phyloP scores from a whole-genome alignment of 2,797 vertebrate genomes.

The Cossypha niveicapilla region DNA sequence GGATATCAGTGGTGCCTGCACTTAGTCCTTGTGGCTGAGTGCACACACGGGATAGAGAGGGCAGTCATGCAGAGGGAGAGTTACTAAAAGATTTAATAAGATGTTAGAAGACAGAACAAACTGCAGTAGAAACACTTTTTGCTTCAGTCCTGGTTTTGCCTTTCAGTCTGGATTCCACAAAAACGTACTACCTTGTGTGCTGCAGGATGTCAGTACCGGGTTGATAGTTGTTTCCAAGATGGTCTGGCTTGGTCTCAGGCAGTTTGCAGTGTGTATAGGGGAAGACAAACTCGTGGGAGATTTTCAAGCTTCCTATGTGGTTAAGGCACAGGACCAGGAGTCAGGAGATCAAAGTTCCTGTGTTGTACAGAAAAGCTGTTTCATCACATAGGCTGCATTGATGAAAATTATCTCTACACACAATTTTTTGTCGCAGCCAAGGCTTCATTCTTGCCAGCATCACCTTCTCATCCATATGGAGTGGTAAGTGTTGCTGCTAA shows the following conservation, averaged over 20 bases:
- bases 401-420: background rate
- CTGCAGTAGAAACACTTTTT: background rate
- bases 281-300: background rate
- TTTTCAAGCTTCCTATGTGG: conserved; percentile 23
- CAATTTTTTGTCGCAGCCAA: background rate
- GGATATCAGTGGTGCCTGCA: rapidly evolving
- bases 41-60: background rate
- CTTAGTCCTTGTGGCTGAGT: background rate
- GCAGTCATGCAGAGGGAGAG: rapidly evolving
- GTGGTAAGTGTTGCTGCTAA: background rate
- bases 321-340: conserved; percentile 1
- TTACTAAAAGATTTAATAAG: background rate
- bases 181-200: background rate
- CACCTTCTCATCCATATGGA: background rate
- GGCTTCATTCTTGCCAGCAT: background rate
- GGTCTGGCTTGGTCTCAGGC: background rate
- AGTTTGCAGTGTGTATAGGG: background rate
- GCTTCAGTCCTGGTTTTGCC: background rate
- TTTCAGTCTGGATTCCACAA: background rate
- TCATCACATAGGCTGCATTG: background rate
- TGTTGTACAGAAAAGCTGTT: background rate
- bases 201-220: background rate
- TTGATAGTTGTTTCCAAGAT: background rate
- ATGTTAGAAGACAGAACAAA: background rate
- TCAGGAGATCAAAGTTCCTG: conserved; percentile 9